Evolutionary conservation across 2,797 vertebrate species (phyloP), one percentile per base, ranked within the genome.

Genomic region (Champsocephalus esox): DNA sequence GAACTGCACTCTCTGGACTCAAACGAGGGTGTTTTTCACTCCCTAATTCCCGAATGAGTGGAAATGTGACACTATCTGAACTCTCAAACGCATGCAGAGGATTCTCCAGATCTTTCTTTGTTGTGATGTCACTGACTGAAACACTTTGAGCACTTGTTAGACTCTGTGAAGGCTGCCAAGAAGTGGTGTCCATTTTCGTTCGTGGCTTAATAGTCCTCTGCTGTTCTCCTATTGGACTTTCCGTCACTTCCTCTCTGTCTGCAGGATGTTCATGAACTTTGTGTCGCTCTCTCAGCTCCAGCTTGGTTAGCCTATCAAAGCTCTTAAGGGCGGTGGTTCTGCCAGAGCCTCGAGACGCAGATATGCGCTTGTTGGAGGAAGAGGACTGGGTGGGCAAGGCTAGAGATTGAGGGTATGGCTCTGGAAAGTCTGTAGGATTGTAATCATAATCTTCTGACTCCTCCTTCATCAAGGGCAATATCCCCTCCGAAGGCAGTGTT

Each of bases 371-470:
- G 11, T 75, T 77, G n/a, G 63, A 68, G 12, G 64, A 75, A 0
- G 83, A 79, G 9, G 72, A 84, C 38, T 88, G 84, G 0, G 86
- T 82, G 38, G 88, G 84, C 1, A 66, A 70, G 0, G 75, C 78
- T 0, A 80, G 51, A 2, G 83, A 75, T 17, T 70, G 81, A 24
- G 68, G 78, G 66, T 77, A 76, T 14, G 75, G 75, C 74, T 90
- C 89, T 10, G 72, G 75, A 45, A 84, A 52, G 58, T 92, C 93
- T 21, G 85, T 84, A 6, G 86, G 85, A 0, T 82, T 77, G 46
- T 96, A 92, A 72, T 96, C 82, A 10, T 96, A 95, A 66, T 95
- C 88, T 6, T 92, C 90, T 55, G 88, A 50, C 7, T 89, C 84
- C 3, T 90, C 88, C 44, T 93, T 93, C 34, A 9, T 38, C 34